Evolutionary conservation across 1,140 invertebrate genomes (phyloP).

Genomic region (Sarcophaga peregrina): DNA sequence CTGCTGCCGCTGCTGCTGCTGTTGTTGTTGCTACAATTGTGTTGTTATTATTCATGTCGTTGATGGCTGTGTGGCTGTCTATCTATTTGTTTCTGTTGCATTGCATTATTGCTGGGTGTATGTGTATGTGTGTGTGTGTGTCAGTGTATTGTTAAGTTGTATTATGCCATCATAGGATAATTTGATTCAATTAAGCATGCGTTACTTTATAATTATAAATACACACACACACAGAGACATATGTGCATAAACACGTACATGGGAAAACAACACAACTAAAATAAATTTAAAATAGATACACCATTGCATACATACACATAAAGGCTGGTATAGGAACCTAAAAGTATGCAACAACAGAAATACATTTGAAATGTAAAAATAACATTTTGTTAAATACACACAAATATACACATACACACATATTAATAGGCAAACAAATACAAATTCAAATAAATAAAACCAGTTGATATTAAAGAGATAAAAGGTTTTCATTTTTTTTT

Average conservation of each 20-base stretch:
- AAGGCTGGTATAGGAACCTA: too few species aligned
- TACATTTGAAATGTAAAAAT: not conserved
- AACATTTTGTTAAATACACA: not conserved
- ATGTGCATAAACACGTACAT: not conserved
- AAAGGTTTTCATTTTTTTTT: too few species aligned
- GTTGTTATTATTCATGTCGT: too few species aligned
- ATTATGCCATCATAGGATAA: constrained; percentile 38
- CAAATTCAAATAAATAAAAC: not conserved
- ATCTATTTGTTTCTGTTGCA: too few species aligned
- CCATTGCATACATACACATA: not conserved
- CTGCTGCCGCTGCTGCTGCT: too few species aligned
- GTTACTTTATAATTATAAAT: constrained; percentile 35
- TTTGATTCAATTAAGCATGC: constrained; percentile 42
- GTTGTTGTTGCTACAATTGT: too few species aligned
- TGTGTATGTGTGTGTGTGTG: not conserved
- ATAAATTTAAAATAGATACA: too few species aligned
- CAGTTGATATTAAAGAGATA: not conserved
- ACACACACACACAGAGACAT: constrained; percentile 18
- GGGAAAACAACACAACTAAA: not conserved
- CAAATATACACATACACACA: not conserved
- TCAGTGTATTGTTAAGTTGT: not conserved
- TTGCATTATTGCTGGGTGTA: not conserved
- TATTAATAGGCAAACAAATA: not conserved
- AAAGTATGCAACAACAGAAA: too few species aligned
- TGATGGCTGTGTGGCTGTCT: too few species aligned